Evolutionary conservation across 1,140 invertebrate genomes (phyloP).

Genomic region (Lethrus apterus): DNA sequence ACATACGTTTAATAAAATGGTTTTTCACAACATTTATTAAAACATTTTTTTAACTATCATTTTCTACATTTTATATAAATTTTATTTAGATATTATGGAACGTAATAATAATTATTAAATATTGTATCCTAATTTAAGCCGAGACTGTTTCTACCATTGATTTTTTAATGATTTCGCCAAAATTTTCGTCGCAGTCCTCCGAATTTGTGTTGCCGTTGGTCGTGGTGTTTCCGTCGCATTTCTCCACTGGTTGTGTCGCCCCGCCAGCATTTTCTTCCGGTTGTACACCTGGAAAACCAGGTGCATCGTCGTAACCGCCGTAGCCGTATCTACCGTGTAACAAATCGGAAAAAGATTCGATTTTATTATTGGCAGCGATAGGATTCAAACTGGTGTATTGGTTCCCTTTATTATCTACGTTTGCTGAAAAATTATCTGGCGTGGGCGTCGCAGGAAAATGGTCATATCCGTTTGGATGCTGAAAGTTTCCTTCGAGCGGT

Average conservation of each 20-base stretch:
- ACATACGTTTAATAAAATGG: slow-evolving; percentile 13
- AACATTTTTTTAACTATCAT: slow-evolving; percentile 33
- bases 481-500: slow-evolving; percentile 24
- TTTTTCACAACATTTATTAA: slow-evolving; percentile 43
- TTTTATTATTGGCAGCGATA: slow-evolving; percentile 53
- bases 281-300: slow-evolving; percentile 17
- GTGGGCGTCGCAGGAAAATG: slow-evolving; percentile 16
- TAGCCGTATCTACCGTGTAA: slow-evolving; percentile 53
- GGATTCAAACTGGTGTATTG: slow-evolving; percentile 52
- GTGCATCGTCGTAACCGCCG: slow-evolving; percentile 30
- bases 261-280: slow-evolving; percentile 11
- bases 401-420: slow-evolving; percentile 38
- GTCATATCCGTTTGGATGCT: slow-evolving; percentile 39
- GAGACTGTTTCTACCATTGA: slow-evolving; percentile 86
- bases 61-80: slow-evolving; percentile 40
- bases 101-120: slow-evolving; percentile 31
- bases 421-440: slow-evolving; percentile 14
- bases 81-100: slow-evolving; percentile 36
- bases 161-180: slow-evolving; percentile 88
- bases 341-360: slow-evolving; percentile 63
- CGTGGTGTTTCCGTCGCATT: slow-evolving; percentile 12
- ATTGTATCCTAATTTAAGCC: slow-evolving; percentile 51
- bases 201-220: slow-evolving; percentile 17
- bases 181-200: slow-evolving; percentile 63
- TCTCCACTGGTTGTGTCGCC: slow-evolving; percentile 13